Conservation (phyloP, 2,888 invertebrate genomes). For the Thumatha senex region DNA sequence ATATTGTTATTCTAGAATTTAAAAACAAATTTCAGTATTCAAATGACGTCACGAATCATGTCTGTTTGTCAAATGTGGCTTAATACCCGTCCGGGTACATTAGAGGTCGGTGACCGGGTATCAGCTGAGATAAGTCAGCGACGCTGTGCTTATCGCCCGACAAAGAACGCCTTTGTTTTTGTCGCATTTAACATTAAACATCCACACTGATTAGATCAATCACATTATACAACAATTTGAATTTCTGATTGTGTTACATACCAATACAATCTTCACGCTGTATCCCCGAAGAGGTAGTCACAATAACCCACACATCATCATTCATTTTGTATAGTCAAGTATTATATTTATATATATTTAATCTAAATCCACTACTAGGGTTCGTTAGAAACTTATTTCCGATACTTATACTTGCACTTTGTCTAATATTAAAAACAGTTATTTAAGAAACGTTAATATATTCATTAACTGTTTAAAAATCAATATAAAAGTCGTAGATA, state of each 20-base stretch:
- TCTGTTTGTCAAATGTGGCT: conserved; percentile 34
- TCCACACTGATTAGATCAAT: conserved; percentile 65
- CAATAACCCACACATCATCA: too few species aligned
- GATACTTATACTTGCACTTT: too few species aligned
- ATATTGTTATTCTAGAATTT: conserved; percentile 12
- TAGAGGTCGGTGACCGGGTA: conserved; percentile 72
- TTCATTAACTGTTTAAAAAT: not conserved
- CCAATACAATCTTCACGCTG: too few species aligned
- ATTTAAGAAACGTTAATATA: not conserved
- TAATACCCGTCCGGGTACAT: conserved; percentile 54
- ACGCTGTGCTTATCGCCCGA: conserved; percentile 71
- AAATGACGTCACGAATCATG: conserved; percentile 7
- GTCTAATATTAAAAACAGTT: too few species aligned
- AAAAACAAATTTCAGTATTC: conserved; percentile 9
- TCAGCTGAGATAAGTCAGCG: conserved; percentile 72
- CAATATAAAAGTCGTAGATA: not conserved
- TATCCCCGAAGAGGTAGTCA: too few species aligned
- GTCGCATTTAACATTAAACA: conserved; percentile 61
- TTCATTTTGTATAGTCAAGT: too few species aligned
- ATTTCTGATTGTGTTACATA: conserved; percentile 16
- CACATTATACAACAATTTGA: conserved; percentile 30
- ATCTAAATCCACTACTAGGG: too few species aligned
- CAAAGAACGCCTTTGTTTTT: conserved; percentile 77
- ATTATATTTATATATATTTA: too few species aligned
- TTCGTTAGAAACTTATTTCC: too few species aligned